These are phyloP conservation scores for Heliconius charithonia DNA, from an alignment of 2,888 invertebrate species.

Conservation along the genomic window DNA sequence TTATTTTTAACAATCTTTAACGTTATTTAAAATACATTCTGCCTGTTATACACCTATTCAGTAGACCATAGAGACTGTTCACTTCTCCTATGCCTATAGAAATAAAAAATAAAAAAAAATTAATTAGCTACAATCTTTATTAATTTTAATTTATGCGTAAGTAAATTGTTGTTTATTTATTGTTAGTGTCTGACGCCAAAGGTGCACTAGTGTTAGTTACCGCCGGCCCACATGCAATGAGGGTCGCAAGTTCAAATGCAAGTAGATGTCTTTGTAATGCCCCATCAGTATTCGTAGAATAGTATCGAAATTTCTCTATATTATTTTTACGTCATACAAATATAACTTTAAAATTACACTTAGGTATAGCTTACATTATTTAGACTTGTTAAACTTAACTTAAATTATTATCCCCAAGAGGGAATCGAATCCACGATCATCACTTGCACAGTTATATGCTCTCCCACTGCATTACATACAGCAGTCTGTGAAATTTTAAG, in stretches of 20 bases:
- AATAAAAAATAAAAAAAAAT: neutral
- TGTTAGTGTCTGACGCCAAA: slow-evolving; percentile 55
- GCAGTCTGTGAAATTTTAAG: too few species aligned
- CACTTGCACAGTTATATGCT: neutral
- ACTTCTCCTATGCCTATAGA: neutral
- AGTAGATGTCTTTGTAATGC: slow-evolving; percentile 16
- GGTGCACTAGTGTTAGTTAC: slow-evolving; percentile 52
- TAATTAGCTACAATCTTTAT: neutral
- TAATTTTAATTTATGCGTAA: slow-evolving; percentile 37
- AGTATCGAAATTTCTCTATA: neutral
- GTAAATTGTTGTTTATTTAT: slow-evolving; percentile 47
- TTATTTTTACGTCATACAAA: neutral
- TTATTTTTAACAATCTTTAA: too few species aligned
- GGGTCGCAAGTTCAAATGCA: slow-evolving; percentile 31
- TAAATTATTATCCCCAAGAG: neutral
- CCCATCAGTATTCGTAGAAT: slow-evolving; percentile 38
- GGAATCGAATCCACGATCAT: neutral
- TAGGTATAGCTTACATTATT: neutral
- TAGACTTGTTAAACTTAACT: neutral
- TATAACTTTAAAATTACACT: neutral
- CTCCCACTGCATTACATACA: too few species aligned
- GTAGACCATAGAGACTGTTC: too few species aligned
- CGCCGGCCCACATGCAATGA: slow-evolving; percentile 29
- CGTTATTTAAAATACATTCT: too few species aligned
- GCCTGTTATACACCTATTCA: too few species aligned